Evolutionary conservation across 2,113 vertebrate species (phyloP), one percentile per base, ranked within the genome.

Genomic region (Proteles cristata): DNA sequence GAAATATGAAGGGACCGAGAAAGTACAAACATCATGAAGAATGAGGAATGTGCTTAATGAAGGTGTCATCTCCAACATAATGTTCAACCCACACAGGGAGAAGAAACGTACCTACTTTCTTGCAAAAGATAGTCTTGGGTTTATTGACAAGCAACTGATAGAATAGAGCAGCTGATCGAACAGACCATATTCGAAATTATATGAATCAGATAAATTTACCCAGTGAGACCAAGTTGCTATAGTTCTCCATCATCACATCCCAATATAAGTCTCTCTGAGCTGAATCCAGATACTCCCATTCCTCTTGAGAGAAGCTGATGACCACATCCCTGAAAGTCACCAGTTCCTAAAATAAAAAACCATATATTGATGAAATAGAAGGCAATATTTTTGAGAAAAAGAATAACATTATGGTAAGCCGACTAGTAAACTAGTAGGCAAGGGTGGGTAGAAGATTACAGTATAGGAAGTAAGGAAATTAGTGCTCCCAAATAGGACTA

Each of bases 181-280:
- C 23, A 87, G 11, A 81, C 21, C 5, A 83, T 68, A 82, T 92
- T 83, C 33, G 68, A 92, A 88, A 58, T 88, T 61, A 23, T 53
- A 31, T 76, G 15, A 91, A 26, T 14, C 58, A 92, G 48, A 45
- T 66, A 84, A 48, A 71, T 89, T 92, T 96, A 97, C 96, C 96
- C 69, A 92, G 26, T 88, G 96, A 94, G 45, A 88, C 94, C 63
- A 96, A 88, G 77, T 94, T 97, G 88, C 83, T 88, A 1, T 94
- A 97, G 84, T 97, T 97, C 65, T 94, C 94, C 83, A 88, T 94
- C 94, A 94, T 97, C 43, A 94, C 91, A 77, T 96, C 94, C 94
- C 88, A 88, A 45, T 97, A 96, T 33, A 97, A 93, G 74, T 88
- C 63, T 76, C 50, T 96, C 69, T 97, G 91, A 77, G 61, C 43